phyloP scores from a whole-genome alignment of 2,888 invertebrate species.

The Leucophenga maculata region DNA sequence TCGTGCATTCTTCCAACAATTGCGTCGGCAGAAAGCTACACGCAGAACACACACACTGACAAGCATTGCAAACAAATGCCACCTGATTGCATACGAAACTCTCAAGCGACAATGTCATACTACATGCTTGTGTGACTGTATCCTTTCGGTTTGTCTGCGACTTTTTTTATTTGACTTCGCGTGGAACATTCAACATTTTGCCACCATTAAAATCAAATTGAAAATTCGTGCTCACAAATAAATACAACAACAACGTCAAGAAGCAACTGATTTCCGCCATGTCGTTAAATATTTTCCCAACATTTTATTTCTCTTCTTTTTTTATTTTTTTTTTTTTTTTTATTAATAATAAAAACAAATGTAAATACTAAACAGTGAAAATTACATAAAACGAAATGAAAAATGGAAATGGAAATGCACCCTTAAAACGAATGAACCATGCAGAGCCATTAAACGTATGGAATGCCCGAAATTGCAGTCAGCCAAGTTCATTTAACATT shows the following conservation, averaged over 20 bases:
- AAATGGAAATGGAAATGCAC: slow-evolving; percentile 40
- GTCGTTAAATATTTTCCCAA: background rate
- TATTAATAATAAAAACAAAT: slow-evolving; percentile 64
- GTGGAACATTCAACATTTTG: slow-evolving; percentile 58
- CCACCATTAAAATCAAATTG: slow-evolving; percentile 66
- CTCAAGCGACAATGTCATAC: too few species aligned
- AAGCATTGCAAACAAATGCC: slow-evolving; percentile 55
- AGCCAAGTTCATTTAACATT: background rate
- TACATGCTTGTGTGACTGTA: slow-evolving; percentile 18
- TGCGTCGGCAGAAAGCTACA: slow-evolving; percentile 7
- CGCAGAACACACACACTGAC: slow-evolving; percentile 35
- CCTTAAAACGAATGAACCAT: background rate
- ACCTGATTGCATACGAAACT: slow-evolving; percentile 56
- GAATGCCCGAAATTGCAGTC: slow-evolving; percentile 15
- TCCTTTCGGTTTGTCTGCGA: slow-evolving; percentile 21
- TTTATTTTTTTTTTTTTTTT: slow-evolving; percentile 36
- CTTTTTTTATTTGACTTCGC: slow-evolving; percentile 31
- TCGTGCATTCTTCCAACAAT: background rate
- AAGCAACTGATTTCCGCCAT: background rate
- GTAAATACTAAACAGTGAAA: slow-evolving; percentile 51
- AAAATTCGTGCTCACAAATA: slow-evolving; percentile 53
- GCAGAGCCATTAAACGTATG: background rate
- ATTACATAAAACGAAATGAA: slow-evolving; percentile 33
- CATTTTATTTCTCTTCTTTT: background rate
- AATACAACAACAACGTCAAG: background rate